Evolutionary conservation across 2,888 invertebrate genomes (phyloP).

Genomic region (Ceraclea dissimilis): DNA sequence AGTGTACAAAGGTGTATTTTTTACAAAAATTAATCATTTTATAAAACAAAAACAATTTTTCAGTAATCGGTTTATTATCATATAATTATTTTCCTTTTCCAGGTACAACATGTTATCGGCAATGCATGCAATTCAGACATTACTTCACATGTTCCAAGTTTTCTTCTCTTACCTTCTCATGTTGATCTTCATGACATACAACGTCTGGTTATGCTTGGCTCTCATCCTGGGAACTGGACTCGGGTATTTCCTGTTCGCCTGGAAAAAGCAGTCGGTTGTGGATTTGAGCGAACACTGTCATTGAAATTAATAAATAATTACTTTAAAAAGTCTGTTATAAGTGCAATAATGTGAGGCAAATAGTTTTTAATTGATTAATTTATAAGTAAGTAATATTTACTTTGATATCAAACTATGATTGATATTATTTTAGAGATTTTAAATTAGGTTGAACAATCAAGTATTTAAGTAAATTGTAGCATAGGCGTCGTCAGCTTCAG

Average conservation of each 20-base stretch:
- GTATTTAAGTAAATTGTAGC: too few relatives aligned
- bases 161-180: conserved; percentile 86
- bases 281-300: conserved; percentile 93
- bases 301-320: not conserved
- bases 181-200: conserved; percentile 97
- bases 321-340: not conserved
- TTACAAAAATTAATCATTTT: too few relatives aligned
- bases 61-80: too few relatives aligned
- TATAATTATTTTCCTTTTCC: conserved; percentile 31
- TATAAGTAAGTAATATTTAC: too few relatives aligned
- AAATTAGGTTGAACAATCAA: too few relatives aligned
- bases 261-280: conserved; percentile 84
- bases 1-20: too few relatives aligned
- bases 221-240: conserved; percentile 82
- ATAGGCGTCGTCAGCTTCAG: too few relatives aligned
- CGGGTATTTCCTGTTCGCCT: conserved; percentile 92
- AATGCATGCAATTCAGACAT: conserved; percentile 77
- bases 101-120: conserved; percentile 77
- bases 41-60: too few relatives aligned
- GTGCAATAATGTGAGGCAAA: not conserved
- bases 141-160: conserved; percentile 82
- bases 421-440: too few relatives aligned
- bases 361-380: not conserved
- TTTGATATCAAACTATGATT: too few relatives aligned
- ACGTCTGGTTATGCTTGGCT: conserved; percentile 85